phyloP scores from a whole-genome alignment of 30 jellyfish, hydroid and myxozoan genomes.

The Rhopilema esculentum region DNA sequence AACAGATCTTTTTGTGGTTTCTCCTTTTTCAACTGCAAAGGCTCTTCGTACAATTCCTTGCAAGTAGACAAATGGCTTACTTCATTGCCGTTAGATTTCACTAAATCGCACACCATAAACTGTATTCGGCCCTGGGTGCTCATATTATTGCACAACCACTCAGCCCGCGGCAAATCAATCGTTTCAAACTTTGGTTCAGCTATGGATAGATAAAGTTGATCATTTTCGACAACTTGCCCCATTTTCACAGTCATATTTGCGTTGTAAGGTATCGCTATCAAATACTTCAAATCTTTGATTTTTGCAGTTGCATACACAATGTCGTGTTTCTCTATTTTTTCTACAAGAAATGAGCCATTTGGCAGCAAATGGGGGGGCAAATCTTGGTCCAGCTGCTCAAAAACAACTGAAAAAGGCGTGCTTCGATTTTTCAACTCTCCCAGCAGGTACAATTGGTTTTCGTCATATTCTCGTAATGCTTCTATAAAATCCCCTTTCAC shows the following conservation, averaged over 20 bases:
- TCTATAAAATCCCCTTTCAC: conserved; percentile 22
- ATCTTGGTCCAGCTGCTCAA: not conserved
- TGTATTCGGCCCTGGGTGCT: conserved; percentile 6
- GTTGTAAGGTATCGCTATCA: not conserved
- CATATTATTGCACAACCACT: not conserved
- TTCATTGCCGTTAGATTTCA: not conserved
- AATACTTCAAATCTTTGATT: not conserved
- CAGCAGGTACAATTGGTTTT: not conserved
- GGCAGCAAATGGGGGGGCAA: not conserved
- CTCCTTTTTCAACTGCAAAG: not conserved
- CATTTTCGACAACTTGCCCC: conserved; percentile 3
- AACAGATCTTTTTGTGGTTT: not conserved
- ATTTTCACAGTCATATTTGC: not conserved
- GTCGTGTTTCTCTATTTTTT: not conserved
- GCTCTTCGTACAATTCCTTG: not conserved
- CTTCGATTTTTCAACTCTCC: not conserved
- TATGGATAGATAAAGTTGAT: not conserved
- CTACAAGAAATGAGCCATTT: conserved; percentile 7
- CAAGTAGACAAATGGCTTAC: not conserved
- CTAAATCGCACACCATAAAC: not conserved
- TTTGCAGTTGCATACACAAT: conserved; percentile 14
- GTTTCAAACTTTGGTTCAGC: conserved; percentile 8
- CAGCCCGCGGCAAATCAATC: not conserved
- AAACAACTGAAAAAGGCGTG: conserved; percentile 5
- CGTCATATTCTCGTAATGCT: conserved; percentile 6